phyloP scores from a whole-genome alignment of 2,797 vertebrate species.

The Anableps anableps region DNA sequence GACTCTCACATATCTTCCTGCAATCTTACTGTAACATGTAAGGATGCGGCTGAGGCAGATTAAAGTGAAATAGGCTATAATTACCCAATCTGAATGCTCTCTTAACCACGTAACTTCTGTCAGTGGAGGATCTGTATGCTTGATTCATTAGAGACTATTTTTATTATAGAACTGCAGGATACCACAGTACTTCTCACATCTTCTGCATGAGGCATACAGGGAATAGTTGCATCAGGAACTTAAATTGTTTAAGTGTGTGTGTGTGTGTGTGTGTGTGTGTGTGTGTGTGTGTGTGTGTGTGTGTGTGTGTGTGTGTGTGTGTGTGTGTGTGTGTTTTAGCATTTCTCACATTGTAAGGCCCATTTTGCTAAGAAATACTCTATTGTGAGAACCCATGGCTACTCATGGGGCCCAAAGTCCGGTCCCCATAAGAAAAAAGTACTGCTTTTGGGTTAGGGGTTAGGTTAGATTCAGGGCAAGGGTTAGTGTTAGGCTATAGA shows the following conservation, averaged over 20 bases:
- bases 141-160: constrained; percentile 64
- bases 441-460: background rate
- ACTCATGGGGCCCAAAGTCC: background rate
- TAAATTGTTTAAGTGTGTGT: constrained; percentile 16
- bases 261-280: constrained; percentile 1
- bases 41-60: constrained; percentile 23
- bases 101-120: constrained; percentile 56
- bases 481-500: background rate
- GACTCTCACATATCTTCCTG: constrained; percentile 22
- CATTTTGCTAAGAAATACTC: background rate
- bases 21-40: constrained; percentile 42
- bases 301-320: background rate
- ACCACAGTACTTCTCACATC: constrained; percentile 40
- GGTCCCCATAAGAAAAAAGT: background rate
- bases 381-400: background rate
- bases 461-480: background rate
- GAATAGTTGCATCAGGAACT: constrained; percentile 70
- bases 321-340: background rate
- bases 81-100: constrained; percentile 44
- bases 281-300: background rate
- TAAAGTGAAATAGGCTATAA: constrained; percentile 46
- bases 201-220: constrained; percentile 57
- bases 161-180: constrained; percentile 62
- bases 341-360: background rate
- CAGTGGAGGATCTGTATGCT: constrained; percentile 45